Base-by-base conservation (phyloP, 2,797 vertebrate genomes). In the Peromyscus eremicus region DNA sequence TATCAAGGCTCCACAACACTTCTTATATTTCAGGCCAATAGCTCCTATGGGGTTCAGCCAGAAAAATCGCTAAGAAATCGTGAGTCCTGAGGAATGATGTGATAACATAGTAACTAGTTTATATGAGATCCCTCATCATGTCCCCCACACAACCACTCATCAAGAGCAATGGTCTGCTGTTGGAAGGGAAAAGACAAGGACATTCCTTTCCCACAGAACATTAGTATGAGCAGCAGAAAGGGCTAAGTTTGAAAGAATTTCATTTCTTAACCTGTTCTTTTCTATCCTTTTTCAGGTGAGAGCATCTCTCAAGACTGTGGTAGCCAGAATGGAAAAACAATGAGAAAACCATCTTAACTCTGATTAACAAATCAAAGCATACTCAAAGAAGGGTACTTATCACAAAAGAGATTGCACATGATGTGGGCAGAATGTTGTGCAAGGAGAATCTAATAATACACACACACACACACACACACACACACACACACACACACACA, bases 321-420 rank as follows among this genome's bases (percentile, higher is more conserved):
- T 14, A 70, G 71, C 27, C 29, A 85, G 21, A 70, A 52, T 71
- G 11, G 40, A 64, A 91, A 93, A 76, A 75, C 43, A 43, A 75
- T 80, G 34, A 49, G 57, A 34, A 77, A 37, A 37, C 21, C 23
- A 17, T 6, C 92, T 19, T 37, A 80, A 37, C 13, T 96, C 85
- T 91, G 9, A 88, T 89, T 87, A 79, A 76, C 7, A 40, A 97
- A 93, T 32, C 52, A 75, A 93, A 89, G 43, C 75, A 79, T 66
- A 93, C 5, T 91, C 55, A 84, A 92, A 92, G 93, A 97, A 86
- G 90, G 94, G 80, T 57, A 11, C 32, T 82, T 92, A 70, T 89
- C 71, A 96, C n/a, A 52, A 40, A 66, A 70, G 19, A 46, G 84
- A 93, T 60, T 55, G 71, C 29, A 6, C 16, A 4, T 90, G 32